Conservation (phyloP, 2,113 vertebrate genomes). For the Barnardius zonarius region DNA sequence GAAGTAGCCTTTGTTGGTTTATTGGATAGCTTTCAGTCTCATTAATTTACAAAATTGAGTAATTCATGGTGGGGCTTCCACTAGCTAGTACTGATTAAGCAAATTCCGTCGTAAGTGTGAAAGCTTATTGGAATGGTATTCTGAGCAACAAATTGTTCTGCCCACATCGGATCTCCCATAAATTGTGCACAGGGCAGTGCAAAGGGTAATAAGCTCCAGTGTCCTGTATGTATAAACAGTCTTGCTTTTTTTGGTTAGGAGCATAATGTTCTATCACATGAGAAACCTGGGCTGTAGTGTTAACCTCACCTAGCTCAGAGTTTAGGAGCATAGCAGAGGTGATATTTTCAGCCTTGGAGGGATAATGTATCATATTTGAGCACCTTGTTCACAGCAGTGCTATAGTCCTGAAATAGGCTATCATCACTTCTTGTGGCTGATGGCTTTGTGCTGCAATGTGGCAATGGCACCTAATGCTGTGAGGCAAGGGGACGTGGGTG, state of each 20-base stretch:
- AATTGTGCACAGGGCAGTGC: rapidly evolving
- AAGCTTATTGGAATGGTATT: not conserved
- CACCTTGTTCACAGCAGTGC: constrained; percentile 63
- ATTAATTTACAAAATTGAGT: not conserved
- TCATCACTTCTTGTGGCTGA: constrained; percentile 49
- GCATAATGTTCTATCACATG: not conserved
- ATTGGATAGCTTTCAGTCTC: not conserved
- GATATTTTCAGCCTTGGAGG: constrained; percentile 54
- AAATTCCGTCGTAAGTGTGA: not conserved
- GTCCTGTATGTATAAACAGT: not conserved
- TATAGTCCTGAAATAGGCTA: constrained; percentile 42
- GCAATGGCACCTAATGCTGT: not conserved
- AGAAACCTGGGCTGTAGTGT: constrained; percentile 15
- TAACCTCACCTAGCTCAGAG: constrained; percentile 46
- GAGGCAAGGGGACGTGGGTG: not conserved
- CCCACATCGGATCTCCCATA: not conserved
- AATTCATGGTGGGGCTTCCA: not conserved
- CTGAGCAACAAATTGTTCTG: not conserved
- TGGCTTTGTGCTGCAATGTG: constrained; percentile 50
- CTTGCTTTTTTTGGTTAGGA: constrained; percentile 24
- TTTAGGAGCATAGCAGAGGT: constrained; percentile 20
- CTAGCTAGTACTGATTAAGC: not conserved
- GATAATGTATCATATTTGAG: constrained; percentile 62
- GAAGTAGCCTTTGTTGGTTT: not conserved
- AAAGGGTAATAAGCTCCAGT: not conserved